Evolutionary conservation across 2,888 invertebrate species (phyloP), one percentile per base, ranked within the genome.

Genomic region (Synergus umbraculus): DNA sequence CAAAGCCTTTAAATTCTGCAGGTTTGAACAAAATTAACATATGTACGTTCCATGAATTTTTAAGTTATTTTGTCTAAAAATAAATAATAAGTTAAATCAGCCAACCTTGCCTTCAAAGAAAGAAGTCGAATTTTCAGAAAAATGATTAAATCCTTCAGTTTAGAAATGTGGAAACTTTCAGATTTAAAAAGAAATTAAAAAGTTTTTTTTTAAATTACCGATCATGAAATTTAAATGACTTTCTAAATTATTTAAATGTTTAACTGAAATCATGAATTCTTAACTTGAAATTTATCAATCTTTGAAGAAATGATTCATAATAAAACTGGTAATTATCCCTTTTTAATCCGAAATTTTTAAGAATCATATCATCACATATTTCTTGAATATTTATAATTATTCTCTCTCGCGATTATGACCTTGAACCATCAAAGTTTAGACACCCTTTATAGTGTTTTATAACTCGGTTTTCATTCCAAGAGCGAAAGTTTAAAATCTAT

Each of bases 401-500:
- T 54, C 3, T n/a, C 9, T 13, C 37, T n/a, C 9, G n/a, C 22
- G 5, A 12, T 60, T 60, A 13, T 60, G 60, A 29, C 22, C 22
- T 18, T 60, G 60, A 60, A 60, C 22, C 12, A 12, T 60, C 1
- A 29, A 22, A 29, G 22, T 29, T 60, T 60, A 29, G 60, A 60
- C 12, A 29, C 60, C 22, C 22, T 22, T 54, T 54, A 54, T 54
- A 18, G 46, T 49, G 29, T 54, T 54, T 37, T 37, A 73, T 54
- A 73, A 73, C n/a, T 73, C 54, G 46, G 37, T 73, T 37, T 49
- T 73, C 49, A 73, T 54, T 37, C 12, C 1, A 22, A 60, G 60
- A 60, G 22, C 60, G 13, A 29, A 60, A 60, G 22, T 60, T 12
- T 37, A 10, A 73, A 49, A 49, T 73, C 73, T 73, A 73, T 73